These are phyloP conservation scores for Corythornis cristatus DNA, from an alignment of 2,113 vertebrate genomes.

Conservation along the genomic window DNA sequence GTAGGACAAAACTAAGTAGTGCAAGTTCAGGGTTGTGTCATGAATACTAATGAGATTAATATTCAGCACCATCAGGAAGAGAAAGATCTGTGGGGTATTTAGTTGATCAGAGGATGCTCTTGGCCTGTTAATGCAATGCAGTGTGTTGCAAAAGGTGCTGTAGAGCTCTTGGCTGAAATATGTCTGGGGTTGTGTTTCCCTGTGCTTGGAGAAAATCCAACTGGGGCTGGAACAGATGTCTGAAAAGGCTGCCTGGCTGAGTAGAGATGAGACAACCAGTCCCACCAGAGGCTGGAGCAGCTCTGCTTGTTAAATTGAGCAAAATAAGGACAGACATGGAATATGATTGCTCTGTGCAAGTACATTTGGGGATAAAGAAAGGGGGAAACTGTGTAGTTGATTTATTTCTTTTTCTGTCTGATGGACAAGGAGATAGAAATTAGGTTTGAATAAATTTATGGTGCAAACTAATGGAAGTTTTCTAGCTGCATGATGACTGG, in stretches of 20 bases:
- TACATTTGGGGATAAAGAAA: not conserved
- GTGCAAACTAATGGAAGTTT: not conserved
- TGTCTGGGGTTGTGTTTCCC: not conserved
- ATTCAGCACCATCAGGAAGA: not conserved
- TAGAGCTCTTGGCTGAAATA: not conserved
- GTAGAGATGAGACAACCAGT: accelerated
- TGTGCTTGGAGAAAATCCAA: accelerated
- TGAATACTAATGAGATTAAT: not conserved
- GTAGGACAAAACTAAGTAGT: not conserved
- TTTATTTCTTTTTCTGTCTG: not conserved
- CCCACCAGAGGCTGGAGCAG: not conserved
- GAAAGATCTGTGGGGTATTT: not conserved
- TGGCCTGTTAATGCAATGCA: not conserved
- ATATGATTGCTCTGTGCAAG: not conserved
- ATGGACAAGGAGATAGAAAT: not conserved
- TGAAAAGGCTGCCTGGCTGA: not conserved
- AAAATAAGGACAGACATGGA: not conserved
- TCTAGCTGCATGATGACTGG: not conserved
- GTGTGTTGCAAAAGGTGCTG: not conserved
- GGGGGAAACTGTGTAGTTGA: not conserved
- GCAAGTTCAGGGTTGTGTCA: not conserved
- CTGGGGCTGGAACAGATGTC: not conserved
- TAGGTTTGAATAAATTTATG: not conserved
- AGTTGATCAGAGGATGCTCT: not conserved
- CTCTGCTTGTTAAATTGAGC: not conserved